Conservation (phyloP, 2,888 invertebrate species). For the Drosophila maculinotata region DNA sequence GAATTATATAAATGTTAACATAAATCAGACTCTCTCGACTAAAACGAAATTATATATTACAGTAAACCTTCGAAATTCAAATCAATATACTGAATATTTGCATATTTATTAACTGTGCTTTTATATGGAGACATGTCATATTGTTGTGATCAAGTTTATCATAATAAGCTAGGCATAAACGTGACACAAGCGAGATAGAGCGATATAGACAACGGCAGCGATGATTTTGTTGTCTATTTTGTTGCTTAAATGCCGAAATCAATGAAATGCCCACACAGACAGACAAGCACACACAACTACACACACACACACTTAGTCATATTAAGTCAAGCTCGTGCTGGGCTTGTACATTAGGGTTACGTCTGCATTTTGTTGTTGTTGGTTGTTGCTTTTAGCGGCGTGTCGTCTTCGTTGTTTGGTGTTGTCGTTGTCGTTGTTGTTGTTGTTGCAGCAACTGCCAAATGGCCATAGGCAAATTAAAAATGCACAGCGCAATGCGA, state of each 20-base stretch:
- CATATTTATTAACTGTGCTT: background rate
- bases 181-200: slow-evolving; percentile 14
- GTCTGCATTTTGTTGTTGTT: slow-evolving; percentile 43
- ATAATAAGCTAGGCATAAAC: slow-evolving; percentile 29
- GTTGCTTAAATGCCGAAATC: slow-evolving; percentile 61
- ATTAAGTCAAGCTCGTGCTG: slow-evolving; percentile 62
- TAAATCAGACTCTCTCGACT: no score
- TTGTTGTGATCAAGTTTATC: slow-evolving; percentile 28
- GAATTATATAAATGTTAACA: no score
- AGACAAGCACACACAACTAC: slow-evolving; percentile 1
- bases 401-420: slow-evolving; percentile 24
- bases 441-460: slow-evolving; percentile 56
- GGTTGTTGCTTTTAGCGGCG: slow-evolving; percentile 33
- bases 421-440: slow-evolving; percentile 18
- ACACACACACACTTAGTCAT: slow-evolving; percentile 9
- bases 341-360: slow-evolving; percentile 69
- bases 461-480: slow-evolving; percentile 74
- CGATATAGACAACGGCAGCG: slow-evolving; percentile 13
- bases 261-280: slow-evolving; percentile 69
- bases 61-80: no score
- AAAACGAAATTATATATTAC: no score
- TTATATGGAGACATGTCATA: background rate
- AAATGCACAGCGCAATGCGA: slow-evolving; percentile 80
- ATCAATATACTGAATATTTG: no score
- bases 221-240: slow-evolving; percentile 39